phyloP scores from a whole-genome alignment of 2,797 vertebrate genomes.

The Sebastes oblongus region DNA sequence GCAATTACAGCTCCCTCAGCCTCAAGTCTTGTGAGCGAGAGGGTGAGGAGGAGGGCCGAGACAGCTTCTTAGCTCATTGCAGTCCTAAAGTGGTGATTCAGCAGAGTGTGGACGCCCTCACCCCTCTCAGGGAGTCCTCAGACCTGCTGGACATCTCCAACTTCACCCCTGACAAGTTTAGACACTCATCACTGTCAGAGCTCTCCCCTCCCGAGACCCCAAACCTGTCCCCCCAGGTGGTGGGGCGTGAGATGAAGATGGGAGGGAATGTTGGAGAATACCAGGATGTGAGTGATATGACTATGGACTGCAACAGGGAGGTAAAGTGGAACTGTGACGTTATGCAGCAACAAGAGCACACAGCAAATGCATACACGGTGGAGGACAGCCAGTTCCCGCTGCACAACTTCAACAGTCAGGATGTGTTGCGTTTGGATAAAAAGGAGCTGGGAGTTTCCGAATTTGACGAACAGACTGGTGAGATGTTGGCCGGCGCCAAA shows the following conservation, averaged over 20 bases:
- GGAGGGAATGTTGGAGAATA: slow-evolving; percentile 88
- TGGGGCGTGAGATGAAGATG: slow-evolving; percentile 89
- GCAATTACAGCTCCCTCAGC: slow-evolving; percentile 97
- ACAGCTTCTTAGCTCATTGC: slow-evolving; percentile 98
- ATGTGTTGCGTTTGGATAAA: slow-evolving; percentile 87
- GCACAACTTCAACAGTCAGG: slow-evolving; percentile 94
- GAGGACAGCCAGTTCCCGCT: slow-evolving; percentile 93
- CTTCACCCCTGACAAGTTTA: slow-evolving; percentile 99
- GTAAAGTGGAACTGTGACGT: slow-evolving; percentile 93
- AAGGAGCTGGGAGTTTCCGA: slow-evolving; percentile 85
- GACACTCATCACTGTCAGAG: slow-evolving; percentile 96
- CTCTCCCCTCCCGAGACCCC: slow-evolving; percentile 98
- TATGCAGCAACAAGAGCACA: slow-evolving; percentile 88
- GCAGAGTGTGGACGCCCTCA: slow-evolving; percentile 96
- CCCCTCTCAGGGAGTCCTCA: slow-evolving; percentile 95
- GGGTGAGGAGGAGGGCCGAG: slow-evolving; percentile 93
- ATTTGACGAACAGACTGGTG: slow-evolving; percentile 88
- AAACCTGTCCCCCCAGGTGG: slow-evolving; percentile 95
- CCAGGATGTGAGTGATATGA: slow-evolving; percentile 86
- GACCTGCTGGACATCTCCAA: slow-evolving; percentile 99
- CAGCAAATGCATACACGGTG: slow-evolving; percentile 85
- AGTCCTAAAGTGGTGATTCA: slow-evolving; percentile 99
- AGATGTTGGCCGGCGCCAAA: slow-evolving; percentile 86
- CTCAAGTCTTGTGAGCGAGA: slow-evolving; percentile 97
- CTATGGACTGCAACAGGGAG: slow-evolving; percentile 86